Evolutionary conservation across 2,113 vertebrate species (phyloP).

Genomic region (Pseudonaja textilis): DNA sequence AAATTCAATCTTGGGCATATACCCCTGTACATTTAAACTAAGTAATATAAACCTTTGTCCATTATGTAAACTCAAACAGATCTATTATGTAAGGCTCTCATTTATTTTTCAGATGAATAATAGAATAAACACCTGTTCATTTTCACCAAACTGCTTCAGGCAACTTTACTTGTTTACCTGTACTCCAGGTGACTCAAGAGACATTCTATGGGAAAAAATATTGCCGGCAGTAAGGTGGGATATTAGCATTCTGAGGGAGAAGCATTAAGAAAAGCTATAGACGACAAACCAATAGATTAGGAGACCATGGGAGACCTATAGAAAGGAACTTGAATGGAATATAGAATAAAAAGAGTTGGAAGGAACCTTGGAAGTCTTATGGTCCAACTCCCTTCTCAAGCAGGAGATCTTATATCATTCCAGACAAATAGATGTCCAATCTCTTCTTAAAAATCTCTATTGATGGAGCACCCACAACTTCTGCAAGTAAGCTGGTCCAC

Average conservation of each 20-base stretch:
- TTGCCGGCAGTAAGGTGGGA: not conserved
- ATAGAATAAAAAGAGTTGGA: not conserved
- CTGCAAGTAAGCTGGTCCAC: not conserved
- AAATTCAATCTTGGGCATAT: not conserved
- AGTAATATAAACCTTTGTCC: not conserved
- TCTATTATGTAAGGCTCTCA: not conserved
- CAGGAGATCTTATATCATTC: not conserved
- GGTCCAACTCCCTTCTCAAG: not conserved
- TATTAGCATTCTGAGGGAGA: not conserved
- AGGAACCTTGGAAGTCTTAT: not conserved
- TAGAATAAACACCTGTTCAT: not conserved
- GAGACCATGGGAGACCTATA: not conserved
- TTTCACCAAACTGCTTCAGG: not conserved
- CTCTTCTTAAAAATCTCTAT: not conserved
- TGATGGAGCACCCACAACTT: not conserved
- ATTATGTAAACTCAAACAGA: not conserved
- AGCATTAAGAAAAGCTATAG: not conserved
- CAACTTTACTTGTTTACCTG: not conserved
- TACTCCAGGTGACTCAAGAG: not conserved
- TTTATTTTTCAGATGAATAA: not conserved
- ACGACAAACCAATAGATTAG: not conserved
- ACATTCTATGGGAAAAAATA: not conserved
- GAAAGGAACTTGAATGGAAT: not conserved
- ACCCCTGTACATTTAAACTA: not conserved
- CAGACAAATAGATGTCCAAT: not conserved